Percentiles rank a stretch among this genome's conserved stretches.
Conservation (phyloP, 2,797 vertebrate species). For the Benthosema pterotum region DNA sequence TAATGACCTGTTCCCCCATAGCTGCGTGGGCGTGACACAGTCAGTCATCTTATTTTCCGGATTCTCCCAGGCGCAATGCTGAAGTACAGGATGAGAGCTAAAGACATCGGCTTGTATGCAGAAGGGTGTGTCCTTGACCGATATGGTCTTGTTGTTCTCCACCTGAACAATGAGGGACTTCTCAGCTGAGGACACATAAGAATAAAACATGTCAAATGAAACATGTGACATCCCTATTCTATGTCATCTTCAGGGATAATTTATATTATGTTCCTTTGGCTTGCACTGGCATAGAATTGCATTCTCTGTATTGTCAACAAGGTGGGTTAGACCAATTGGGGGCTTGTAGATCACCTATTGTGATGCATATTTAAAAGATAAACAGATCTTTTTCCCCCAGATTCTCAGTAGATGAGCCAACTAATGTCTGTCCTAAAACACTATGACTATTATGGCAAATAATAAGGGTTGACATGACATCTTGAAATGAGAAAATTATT, state of each 20-base stretch:
- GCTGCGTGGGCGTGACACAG: slow-evolving; percentile 38
- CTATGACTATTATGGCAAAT: too few species aligned
- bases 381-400: too few species aligned
- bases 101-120: slow-evolving; percentile 84
- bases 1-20: slow-evolving; percentile 60
- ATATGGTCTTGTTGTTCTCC: slow-evolving; percentile 64
- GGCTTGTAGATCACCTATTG: too few species aligned
- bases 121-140: slow-evolving; percentile 64
- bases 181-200: slow-evolving; percentile 73
- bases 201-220: slow-evolving; percentile 1
- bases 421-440: too few species aligned
- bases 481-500: background rate
- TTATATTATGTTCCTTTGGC: too few species aligned
- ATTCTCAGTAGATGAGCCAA: too few species aligned
- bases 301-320: too few species aligned
- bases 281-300: too few species aligned
- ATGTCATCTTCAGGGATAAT: too few species aligned
- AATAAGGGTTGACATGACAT: too few species aligned
- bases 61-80: slow-evolving; percentile 83
- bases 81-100: slow-evolving; percentile 83
- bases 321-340: too few species aligned
- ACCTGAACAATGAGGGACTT: slow-evolving; percentile 82
- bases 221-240: background rate
- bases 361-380: too few species aligned
- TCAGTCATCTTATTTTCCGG: slow-evolving; percentile 73